These are phyloP conservation scores for Elgaria multicarinata DNA, from an alignment of 2,113 vertebrate genomes.

Conservation along the genomic window DNA sequence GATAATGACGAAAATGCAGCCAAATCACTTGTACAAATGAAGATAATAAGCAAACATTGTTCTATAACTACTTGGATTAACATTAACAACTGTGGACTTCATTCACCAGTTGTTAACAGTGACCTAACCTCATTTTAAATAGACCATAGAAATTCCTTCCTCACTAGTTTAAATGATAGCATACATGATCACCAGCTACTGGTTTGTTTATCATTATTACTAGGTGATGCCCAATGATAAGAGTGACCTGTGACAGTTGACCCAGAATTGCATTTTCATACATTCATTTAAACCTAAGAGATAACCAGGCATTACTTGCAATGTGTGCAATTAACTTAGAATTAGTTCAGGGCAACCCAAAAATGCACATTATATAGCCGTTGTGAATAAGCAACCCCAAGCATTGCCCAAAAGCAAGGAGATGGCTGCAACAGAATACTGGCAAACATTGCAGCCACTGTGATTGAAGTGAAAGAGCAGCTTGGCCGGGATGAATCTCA, in stretches of 20 bases:
- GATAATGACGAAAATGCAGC: constrained; percentile 15
- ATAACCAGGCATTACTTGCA: neutral
- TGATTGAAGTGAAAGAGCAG: neutral
- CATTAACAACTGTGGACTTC: neutral
- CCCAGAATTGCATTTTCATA: neutral
- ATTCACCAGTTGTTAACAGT: constrained; percentile 9
- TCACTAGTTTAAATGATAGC: neutral
- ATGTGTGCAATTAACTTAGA: neutral
- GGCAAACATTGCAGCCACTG: neutral
- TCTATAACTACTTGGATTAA: neutral
- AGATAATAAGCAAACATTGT: neutral
- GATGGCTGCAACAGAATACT: neutral
- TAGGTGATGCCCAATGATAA: neutral
- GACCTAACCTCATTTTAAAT: rapidly evolving
- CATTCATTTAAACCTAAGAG: neutral
- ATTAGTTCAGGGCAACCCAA: neutral
- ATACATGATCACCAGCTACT: neutral
- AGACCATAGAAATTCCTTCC: neutral
- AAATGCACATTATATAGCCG: neutral
- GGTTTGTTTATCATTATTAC: too few relatives aligned
- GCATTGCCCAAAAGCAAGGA: neutral
- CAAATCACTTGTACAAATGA: constrained; percentile 16
- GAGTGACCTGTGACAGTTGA: neutral
- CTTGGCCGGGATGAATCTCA: neutral
- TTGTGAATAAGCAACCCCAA: neutral